A percentile compares a stretch with the other conserved stretches of the same genome.
Evolutionary conservation across 2,113 vertebrate genomes (phyloP).

Genomic region (Gymnobelideus leadbeateri): DNA sequence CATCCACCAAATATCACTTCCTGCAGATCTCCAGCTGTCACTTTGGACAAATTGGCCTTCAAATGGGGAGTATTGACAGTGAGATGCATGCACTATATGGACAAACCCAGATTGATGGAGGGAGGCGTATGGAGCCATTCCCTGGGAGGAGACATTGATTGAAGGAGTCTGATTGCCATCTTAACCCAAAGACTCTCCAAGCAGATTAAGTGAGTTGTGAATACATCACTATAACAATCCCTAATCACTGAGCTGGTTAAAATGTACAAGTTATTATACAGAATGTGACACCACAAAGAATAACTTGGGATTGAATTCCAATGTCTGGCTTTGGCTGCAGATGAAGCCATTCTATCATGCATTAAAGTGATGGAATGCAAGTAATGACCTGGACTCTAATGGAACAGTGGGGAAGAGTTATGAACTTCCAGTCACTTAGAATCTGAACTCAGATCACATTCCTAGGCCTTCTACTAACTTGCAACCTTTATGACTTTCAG

Average conservation of each 20-base stretch:
- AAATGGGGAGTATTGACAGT: neutral
- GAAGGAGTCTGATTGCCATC: slow-evolving; percentile 38
- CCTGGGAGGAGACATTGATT: neutral
- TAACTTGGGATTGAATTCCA: neutral
- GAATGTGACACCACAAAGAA: neutral
- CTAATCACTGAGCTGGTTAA: slow-evolving; percentile 18
- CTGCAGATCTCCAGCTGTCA: slow-evolving; percentile 20
- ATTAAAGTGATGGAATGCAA: neutral
- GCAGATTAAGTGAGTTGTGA: slow-evolving; percentile 36
- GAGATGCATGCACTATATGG: slow-evolving; percentile 9
- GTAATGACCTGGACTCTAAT: neutral
- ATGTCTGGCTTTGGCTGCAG: neutral
- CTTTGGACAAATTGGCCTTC: neutral
- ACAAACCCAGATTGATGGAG: slow-evolving; percentile 27
- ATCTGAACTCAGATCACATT: neutral
- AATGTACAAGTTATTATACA: slow-evolving; percentile 10
- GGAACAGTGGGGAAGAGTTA: neutral
- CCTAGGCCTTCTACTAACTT: neutral
- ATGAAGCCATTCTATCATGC: neutral
- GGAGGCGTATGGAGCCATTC: neutral
- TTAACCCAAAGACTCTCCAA: slow-evolving; percentile 55
- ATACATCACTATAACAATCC: slow-evolving; percentile 34
- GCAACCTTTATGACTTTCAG: neutral
- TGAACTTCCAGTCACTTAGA: neutral
- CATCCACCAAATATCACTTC: neutral